Evolutionary conservation across 2,888 invertebrate species (phyloP).

Genomic region (Dynastes hyllus): DNA sequence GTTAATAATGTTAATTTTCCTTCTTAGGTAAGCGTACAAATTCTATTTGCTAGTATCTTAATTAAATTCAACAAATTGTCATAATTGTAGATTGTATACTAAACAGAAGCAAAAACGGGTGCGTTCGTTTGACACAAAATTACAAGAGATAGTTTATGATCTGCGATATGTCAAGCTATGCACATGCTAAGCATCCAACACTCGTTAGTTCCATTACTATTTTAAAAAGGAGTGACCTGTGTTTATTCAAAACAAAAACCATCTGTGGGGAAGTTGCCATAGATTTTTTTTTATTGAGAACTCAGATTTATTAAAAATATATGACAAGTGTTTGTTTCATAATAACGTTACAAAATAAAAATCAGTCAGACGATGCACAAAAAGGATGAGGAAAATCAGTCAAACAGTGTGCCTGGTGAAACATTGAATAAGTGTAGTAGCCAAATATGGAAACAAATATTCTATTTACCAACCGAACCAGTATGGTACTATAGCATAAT

Average conservation of each 20-base stretch:
- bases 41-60: too few species aligned
- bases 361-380: not conserved
- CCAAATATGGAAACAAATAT: constrained; percentile 27
- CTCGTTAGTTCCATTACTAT: too few species aligned
- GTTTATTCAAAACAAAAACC: not conserved
- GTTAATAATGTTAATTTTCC: too few species aligned
- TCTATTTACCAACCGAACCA: constrained; percentile 44
- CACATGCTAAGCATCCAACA: too few species aligned
- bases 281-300: not conserved
- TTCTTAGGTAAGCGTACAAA: too few species aligned
- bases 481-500: constrained; percentile 46
- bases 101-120: too few species aligned
- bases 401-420: not conserved
- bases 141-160: too few species aligned
- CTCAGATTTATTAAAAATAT: not conserved
- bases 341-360: not conserved
- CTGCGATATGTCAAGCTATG: too few species aligned
- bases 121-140: too few species aligned
- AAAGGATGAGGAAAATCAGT: not conserved
- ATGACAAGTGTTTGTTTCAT: not conserved
- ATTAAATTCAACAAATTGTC: too few species aligned
- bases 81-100: too few species aligned
- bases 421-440: not conserved
- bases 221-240: too few species aligned
- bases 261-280: not conserved